phyloP scores from a whole-genome alignment of 2,113 vertebrate genomes.

The Erythrocercus mccallii region DNA sequence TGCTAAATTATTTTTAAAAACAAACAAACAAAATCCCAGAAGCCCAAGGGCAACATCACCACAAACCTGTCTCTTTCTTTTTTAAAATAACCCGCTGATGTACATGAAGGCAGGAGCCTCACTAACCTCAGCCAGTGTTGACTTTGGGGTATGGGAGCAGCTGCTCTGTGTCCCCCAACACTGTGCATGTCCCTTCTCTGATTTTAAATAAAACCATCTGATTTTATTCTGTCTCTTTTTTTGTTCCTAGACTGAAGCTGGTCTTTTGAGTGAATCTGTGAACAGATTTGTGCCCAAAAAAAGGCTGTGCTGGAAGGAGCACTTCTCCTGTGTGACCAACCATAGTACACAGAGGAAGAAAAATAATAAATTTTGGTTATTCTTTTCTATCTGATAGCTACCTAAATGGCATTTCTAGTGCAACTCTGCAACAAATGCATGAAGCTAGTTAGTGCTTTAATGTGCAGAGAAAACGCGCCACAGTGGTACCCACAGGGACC shows the following conservation, averaged over 20 bases:
- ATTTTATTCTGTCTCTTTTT: not conserved
- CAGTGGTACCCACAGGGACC: not conserved
- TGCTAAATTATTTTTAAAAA: constrained; percentile 53
- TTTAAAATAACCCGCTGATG: not conserved
- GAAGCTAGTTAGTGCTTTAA: not conserved
- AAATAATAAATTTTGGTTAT: not conserved
- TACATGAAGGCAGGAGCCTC: not conserved
- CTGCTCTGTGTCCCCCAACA: fast-evolving
- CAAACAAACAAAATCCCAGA: constrained; percentile 52
- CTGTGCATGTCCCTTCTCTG: not conserved
- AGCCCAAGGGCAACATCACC: constrained; percentile 7
- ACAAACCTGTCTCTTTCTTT: not conserved
- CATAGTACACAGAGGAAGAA: fast-evolving
- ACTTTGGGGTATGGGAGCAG: not conserved
- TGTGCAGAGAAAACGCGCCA: not conserved
- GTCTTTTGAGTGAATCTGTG: not conserved
- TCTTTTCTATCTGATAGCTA: not conserved
- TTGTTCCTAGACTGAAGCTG: not conserved
- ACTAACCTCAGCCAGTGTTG: not conserved
- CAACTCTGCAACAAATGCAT: not conserved
- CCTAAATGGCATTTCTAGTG: constrained; percentile 22
- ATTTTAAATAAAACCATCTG: not conserved
- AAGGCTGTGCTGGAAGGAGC: not conserved
- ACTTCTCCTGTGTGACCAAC: not conserved
- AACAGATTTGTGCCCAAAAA: not conserved